Base-by-base conservation (phyloP, 2,113 vertebrate species). In the Spea bombifrons region DNA sequence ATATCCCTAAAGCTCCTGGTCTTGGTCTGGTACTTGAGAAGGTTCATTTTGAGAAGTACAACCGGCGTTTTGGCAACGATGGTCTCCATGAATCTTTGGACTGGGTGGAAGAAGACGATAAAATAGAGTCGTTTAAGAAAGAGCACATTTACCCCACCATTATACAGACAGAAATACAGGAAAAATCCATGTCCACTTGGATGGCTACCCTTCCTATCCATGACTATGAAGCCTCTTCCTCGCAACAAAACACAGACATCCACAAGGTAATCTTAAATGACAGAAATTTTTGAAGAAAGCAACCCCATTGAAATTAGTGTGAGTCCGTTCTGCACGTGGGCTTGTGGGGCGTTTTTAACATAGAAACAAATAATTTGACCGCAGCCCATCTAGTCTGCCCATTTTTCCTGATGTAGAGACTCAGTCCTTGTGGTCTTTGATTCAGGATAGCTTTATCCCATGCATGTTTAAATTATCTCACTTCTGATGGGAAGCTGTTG, bases 11-110 rank as follows among this genome's bases (percentile, higher is more conserved):
- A 84, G 96, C 95, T 0, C 97, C 97, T 0, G 97, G 97, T 0
- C 92, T 99, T 0, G 97, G 97, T 4, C 89, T 99, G 44, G 94
- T 99, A 8, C 84, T 99, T 85, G 97, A 99, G 78, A 88, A 85
- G 17, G 97, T 98, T 5, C 97, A 99, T 87, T 99, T 98, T 7
- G 96, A 98, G 67, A 92, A 91, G 1, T 99, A 99, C 86, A 98
- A 98, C 86, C 91, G 94, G 50, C 94, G 96, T 2, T 99, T 96
- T 4, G 97, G 97, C 8, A 88, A 90, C 0, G 97, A 99, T 0
- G 97, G 97, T 6, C 90, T 99, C 66, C 97, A 99, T 0, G 94
- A 97, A 83, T 88, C 92, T 0, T 89, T 99, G 83, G 96, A 98
- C 52, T 99, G 97, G 97, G 81, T 82, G 0, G 75, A 86, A 3